phyloP scores from a whole-genome alignment of 2,797 vertebrate species.

The Helicolenus hilgendorfi region DNA sequence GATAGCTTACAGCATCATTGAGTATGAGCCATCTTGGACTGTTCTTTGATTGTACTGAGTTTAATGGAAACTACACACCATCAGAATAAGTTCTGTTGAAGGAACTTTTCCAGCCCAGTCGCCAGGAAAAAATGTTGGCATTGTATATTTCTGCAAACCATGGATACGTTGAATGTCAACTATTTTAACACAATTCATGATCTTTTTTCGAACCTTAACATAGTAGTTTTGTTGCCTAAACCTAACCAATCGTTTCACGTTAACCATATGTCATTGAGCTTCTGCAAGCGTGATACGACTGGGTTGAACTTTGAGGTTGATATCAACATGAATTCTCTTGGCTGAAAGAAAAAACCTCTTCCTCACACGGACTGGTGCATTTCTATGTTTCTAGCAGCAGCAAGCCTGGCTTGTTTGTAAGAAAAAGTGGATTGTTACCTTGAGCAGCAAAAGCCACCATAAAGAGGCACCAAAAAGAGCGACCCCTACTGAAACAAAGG shows the following conservation, averaged over 20 bases:
- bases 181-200: background rate
- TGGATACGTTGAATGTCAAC: background rate
- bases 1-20: background rate
- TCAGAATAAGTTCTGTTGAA: background rate
- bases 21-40: constrained; percentile 2
- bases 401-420: background rate
- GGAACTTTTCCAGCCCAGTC: background rate
- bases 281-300: background rate
- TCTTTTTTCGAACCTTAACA: background rate
- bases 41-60: background rate
- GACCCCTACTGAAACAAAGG: background rate
- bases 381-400: background rate
- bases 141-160: background rate
- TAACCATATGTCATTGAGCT: background rate
- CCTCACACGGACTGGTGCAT: background rate
- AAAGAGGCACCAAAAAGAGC: background rate
- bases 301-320: background rate
- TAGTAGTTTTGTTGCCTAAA: background rate
- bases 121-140: background rate
- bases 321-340: background rate
- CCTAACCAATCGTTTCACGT: background rate
- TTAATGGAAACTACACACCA: background rate
- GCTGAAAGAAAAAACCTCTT: background rate
- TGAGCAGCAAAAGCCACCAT: background rate
- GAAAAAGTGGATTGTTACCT: background rate